Conservation (phyloP, 2,113 vertebrate genomes). For the Lepus europaeus region DNA sequence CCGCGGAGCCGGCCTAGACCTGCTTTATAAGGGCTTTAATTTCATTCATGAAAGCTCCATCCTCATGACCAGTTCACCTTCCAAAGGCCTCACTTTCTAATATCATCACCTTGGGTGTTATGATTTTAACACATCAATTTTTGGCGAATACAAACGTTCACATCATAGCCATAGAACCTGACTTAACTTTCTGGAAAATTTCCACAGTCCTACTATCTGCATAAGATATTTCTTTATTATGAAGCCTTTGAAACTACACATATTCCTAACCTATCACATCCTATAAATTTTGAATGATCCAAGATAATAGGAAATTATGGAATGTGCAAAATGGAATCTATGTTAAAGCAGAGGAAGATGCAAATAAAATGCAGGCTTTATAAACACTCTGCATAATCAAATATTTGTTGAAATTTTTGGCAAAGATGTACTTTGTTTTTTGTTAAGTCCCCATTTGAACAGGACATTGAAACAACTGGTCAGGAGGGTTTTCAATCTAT, state of each 20-base stretch:
- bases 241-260: neutral
- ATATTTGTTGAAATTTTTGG: conserved; percentile 36
- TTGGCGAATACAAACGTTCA: neutral
- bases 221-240: neutral
- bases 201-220: neutral
- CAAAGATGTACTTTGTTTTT: conserved; percentile 1
- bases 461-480: neutral
- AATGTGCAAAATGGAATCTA: neutral
- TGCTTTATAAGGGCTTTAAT: neutral
- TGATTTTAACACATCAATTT: neutral
- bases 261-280: neutral
- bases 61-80: neutral
- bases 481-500: neutral
- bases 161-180: neutral
- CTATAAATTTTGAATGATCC: neutral
- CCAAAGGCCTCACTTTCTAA: neutral
- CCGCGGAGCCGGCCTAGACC: too few relatives aligned
- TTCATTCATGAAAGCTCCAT: neutral
- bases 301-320: neutral
- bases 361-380: neutral
- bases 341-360: neutral
- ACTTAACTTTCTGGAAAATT: conserved; percentile 26
- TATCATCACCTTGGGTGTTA: neutral
- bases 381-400: neutral
- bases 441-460: neutral